Percentiles rank a stretch among this genome's conserved stretches.
Conservation (phyloP, 1,140 invertebrate species). For the Brachionus plicatilis region DNA sequence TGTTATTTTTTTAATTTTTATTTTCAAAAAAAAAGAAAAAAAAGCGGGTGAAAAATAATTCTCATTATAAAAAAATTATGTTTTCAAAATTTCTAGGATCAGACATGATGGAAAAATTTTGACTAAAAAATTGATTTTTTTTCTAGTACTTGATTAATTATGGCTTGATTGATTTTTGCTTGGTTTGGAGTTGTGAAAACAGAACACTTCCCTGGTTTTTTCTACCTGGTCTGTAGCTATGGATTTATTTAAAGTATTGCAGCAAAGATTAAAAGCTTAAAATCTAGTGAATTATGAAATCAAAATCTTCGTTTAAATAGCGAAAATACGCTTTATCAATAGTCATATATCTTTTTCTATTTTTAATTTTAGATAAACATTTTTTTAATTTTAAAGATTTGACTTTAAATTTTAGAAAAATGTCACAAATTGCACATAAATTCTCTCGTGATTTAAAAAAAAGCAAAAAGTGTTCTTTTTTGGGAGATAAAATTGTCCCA, state of each 20-base stretch:
- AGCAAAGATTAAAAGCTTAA: background rate
- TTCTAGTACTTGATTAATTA: background rate
- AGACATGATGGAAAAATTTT: background rate
- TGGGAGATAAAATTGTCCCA: no score
- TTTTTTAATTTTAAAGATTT: no score
- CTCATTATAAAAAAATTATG: background rate
- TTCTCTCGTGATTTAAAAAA: no score
- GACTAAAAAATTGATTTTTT: background rate
- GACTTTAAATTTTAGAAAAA: no score
- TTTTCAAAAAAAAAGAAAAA: background rate
- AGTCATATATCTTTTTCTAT: background rate
- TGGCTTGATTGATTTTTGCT: background rate
- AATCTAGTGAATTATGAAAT: background rate
- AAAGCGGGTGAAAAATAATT: background rate
- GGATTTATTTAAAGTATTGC: background rate
- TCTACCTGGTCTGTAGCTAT: background rate
- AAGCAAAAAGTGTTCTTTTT: no score
- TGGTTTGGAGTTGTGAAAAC: background rate
- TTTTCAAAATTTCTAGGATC: background rate
- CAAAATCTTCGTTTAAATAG: background rate
- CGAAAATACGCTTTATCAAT: background rate
- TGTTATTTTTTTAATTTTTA: background rate
- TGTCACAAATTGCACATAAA: no score
- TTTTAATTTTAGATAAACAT: background rate
- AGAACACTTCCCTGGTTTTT: background rate